Evolutionary conservation across 92 coral and sea anemone species (phyloP), one percentile per base, ranked within the genome.

Genomic region (Porites divaricata): DNA sequence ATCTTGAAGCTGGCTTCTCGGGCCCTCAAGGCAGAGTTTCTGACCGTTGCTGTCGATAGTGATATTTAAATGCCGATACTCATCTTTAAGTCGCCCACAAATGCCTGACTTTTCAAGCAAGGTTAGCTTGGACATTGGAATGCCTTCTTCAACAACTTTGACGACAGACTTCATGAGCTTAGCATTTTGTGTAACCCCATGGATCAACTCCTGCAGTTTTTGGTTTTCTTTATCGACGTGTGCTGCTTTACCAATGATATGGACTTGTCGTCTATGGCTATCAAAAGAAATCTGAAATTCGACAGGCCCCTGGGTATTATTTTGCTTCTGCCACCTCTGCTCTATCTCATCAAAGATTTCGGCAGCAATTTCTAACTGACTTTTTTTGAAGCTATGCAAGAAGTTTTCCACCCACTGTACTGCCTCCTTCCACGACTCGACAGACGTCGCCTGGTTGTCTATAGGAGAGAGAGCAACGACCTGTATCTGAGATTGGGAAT

Each of bases 21-120:
- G 96, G 19, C 96, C 96, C 51, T 67, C 78, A 54, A 93, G 81
- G 11, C 50, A 15, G 23, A 93, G 74, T 2, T 83, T 61, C 17
- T 66, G 71, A 0, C 86, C 75, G 9, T 48, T 76, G 23, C 52
- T 78, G 24, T 72, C 70, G 5, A 93, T 49, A 17, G 14, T 25
- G 51, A 84, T 83, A 26, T 67, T 73, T 50, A 92, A 61, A 41
- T 90, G 87, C 24, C 64, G 80, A 45, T 45, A 54, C 25, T 87
- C 24, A 1, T 24, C 4, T 68, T 21, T n/a, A 57, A 93, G 90
- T 13, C 26, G 54, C 20, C 80, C 63, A 21, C 66, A 64, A 22
- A 87, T 20, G 12, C 90, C 93, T 19, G 85, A 79, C 70, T 52
- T 75, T 12, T 45, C 67, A 49, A 93, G 50, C 16, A 93, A 49